Conservation (phyloP, 2,888 invertebrate species). For the Hipparchia sbordonii region DNA sequence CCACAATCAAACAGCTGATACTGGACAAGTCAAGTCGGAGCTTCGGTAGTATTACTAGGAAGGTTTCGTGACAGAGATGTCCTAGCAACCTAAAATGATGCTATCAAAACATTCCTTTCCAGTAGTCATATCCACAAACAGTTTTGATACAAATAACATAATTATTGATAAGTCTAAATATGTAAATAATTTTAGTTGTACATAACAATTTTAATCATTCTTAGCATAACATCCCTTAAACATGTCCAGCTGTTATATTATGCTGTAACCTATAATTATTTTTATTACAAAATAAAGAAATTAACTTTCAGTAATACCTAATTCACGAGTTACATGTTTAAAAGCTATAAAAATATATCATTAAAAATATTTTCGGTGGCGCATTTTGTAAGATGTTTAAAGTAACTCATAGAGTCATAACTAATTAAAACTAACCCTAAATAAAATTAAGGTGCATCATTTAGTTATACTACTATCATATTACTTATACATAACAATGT, state of each 20-base stretch:
- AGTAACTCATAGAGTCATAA: neutral
- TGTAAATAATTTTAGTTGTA: neutral
- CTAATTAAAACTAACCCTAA: neutral
- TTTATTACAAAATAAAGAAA: neutral
- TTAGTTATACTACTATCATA: neutral
- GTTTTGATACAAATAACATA: too few relatives aligned
- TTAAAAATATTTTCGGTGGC: conserved; percentile 5
- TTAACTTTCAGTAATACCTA: neutral
- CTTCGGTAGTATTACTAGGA: too few relatives aligned
- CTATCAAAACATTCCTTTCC: neutral
- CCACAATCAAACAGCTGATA: too few relatives aligned
- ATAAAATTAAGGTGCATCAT: neutral
- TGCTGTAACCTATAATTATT: neutral
- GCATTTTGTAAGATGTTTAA: neutral
- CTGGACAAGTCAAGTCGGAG: too few relatives aligned
- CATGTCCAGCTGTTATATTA: conserved; percentile 4
- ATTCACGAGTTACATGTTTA: neutral
- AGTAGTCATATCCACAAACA: too few relatives aligned
- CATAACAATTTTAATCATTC: neutral
- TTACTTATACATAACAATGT: neutral
- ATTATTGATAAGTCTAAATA: neutral
- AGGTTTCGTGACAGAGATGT: too few relatives aligned
- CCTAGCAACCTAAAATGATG: neutral
- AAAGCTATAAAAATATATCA: neutral
- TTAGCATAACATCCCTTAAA: neutral